Conservation (phyloP, 1,140 invertebrate species). For the Drosophila tsacasi region DNA sequence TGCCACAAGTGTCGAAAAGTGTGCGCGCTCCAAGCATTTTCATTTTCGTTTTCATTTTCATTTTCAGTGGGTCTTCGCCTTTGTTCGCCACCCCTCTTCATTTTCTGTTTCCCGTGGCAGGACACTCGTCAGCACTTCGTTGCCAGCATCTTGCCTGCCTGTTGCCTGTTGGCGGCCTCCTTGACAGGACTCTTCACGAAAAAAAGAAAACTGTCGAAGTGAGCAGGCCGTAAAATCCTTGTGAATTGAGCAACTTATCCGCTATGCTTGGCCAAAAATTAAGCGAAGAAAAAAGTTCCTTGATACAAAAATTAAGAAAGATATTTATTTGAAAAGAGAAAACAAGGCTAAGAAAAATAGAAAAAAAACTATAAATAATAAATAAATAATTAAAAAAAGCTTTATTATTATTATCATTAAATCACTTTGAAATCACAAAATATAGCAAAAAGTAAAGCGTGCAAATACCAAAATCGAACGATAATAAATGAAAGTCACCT, state of each 20-base stretch:
- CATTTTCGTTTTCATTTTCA: slow-evolving; percentile 16
- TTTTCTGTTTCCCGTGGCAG: slow-evolving; percentile 24
- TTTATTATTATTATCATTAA: no score
- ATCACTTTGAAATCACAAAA: neutral
- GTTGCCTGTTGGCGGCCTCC: slow-evolving; percentile 26
- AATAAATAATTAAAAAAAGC: no score
- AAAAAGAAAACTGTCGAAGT: slow-evolving; percentile 12
- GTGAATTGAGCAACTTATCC: slow-evolving; percentile 5
- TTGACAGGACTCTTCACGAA: slow-evolving; percentile 23
- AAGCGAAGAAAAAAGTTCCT: neutral
- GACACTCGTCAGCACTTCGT: slow-evolving; percentile 56
- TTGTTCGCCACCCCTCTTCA: slow-evolving; percentile 8
- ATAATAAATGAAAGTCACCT: neutral
- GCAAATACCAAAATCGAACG: neutral
- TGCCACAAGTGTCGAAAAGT: slow-evolving; percentile 69
- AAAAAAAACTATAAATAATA: no score
- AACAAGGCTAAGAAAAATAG: neutral
- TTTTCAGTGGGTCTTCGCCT: slow-evolving; percentile 16
- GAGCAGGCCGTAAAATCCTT: slow-evolving; percentile 13
- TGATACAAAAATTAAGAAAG: neutral
- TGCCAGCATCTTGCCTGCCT: slow-evolving; percentile 21
- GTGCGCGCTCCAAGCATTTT: slow-evolving; percentile 51
- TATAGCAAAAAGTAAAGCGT: neutral
- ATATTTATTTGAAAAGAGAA: neutral
- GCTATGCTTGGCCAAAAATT: neutral